phyloP scores from a whole-genome alignment of 2,113 vertebrate species.

The Phalacrocorax carbo region DNA sequence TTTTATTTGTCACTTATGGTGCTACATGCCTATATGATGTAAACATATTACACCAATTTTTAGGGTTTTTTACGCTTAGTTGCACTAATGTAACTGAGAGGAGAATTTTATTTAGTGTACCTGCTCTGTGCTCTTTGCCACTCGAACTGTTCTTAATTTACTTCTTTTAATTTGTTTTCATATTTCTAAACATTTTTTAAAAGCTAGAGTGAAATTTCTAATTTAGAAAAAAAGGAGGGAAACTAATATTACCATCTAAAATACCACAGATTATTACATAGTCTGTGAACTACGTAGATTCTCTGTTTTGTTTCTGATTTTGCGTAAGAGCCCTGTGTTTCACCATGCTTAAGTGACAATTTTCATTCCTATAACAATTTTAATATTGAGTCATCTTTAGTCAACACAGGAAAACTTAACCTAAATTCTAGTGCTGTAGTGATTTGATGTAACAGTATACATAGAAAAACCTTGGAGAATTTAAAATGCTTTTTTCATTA shows the following conservation, averaged over 20 bases:
- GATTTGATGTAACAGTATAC: neutral
- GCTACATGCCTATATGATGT: neutral
- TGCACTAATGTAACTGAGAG: neutral
- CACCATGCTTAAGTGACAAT: neutral
- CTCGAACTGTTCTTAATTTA: neutral
- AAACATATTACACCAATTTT: neutral
- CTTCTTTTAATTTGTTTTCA: neutral
- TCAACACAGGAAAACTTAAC: neutral
- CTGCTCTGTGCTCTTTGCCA: neutral
- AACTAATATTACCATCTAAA: neutral
- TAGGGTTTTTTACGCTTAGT: neutral
- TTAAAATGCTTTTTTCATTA: neutral
- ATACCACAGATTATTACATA: neutral
- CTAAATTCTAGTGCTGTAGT: neutral
- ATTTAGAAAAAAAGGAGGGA: neutral
- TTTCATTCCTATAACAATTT: neutral
- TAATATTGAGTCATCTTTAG: neutral
- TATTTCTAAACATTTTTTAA: neutral
- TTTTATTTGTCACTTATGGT: neutral
- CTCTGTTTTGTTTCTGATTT: neutral
- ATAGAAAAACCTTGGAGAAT: neutral
- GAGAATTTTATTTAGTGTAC: neutral
- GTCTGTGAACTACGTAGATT: neutral
- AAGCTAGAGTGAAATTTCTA: neutral
- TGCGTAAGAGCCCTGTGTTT: neutral